Conservation (phyloP, 2,797 vertebrate genomes). For the Salarias fasciatus region DNA sequence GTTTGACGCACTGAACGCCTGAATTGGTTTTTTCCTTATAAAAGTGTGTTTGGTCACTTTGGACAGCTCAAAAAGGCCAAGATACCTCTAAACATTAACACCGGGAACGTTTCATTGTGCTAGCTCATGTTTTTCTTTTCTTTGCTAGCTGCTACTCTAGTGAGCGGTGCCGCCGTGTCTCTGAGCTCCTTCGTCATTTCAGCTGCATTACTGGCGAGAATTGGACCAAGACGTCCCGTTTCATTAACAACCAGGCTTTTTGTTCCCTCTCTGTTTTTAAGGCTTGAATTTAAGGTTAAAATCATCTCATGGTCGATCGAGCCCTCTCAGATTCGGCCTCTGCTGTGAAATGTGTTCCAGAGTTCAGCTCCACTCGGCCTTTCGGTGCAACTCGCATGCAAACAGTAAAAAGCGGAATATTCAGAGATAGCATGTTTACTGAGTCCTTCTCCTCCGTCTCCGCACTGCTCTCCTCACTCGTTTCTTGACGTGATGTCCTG, state of each 20-base stretch:
- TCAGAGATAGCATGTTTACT: slow-evolving; percentile 3
- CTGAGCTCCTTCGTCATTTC: slow-evolving; percentile 46
- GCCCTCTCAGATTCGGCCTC: neutral
- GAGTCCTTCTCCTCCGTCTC: neutral
- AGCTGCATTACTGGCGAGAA: neutral
- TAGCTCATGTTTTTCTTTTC: too few species aligned
- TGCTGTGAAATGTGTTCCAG: slow-evolving; percentile 25
- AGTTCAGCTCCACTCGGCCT: slow-evolving; percentile 21
- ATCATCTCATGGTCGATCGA: too few species aligned
- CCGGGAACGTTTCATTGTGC: too few species aligned
- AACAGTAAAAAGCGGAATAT: slow-evolving; percentile 23
- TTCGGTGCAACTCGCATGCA: slow-evolving; percentile 48
- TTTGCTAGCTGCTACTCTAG: slow-evolving; percentile 30
- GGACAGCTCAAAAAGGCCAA: too few species aligned
- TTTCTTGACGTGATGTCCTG: slow-evolving; percentile 84
- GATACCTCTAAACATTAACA: too few species aligned
- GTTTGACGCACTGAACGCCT: slow-evolving; percentile 15
- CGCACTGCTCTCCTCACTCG: slow-evolving; percentile 58
- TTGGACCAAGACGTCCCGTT: too few species aligned
- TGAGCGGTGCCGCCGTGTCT: slow-evolving; percentile 1
- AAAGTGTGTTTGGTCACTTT: too few species aligned
- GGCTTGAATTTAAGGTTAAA: too few species aligned
- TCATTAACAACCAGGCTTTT: too few species aligned
- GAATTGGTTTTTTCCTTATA: slow-evolving; percentile 16
- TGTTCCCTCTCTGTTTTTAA: too few species aligned